phyloP scores from a whole-genome alignment of 2,113 vertebrate genomes.

The Pao palembangensis region DNA sequence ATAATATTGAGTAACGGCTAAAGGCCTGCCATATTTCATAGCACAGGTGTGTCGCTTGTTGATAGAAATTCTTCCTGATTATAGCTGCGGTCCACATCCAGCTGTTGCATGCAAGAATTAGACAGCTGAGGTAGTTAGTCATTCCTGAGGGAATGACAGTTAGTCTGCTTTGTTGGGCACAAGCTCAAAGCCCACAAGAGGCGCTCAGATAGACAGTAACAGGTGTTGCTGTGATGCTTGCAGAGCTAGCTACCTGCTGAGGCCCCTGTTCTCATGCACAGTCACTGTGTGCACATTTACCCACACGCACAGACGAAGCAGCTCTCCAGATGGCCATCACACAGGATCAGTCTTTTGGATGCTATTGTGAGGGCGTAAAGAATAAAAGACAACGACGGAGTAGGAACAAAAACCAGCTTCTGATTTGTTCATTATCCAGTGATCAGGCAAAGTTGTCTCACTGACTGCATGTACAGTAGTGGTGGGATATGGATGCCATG shows the following conservation, averaged over 20 bases:
- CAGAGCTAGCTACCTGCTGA: conserved; percentile 43
- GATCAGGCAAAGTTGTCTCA: conserved; percentile 57
- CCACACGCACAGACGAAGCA: conserved; percentile 5
- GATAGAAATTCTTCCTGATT: conserved; percentile 50
- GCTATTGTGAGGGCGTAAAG: conserved; percentile 46
- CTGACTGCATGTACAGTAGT: conserved; percentile 43
- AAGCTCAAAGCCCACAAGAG: conserved; percentile 45
- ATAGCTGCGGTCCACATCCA: conserved; percentile 40
- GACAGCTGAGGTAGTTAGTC: conserved; percentile 61
- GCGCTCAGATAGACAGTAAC: conserved; percentile 40
- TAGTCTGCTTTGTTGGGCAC: conserved; percentile 40
- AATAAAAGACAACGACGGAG: conserved; percentile 22
- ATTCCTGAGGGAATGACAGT: conserved; percentile 51
- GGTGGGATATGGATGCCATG: conserved; percentile 60
- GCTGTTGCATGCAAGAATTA: conserved; percentile 48
- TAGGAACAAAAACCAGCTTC: conserved; percentile 41
- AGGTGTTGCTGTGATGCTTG: conserved; percentile 62
- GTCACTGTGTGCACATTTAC: conserved; percentile 3
- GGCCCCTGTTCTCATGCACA: conserved; percentile 13
- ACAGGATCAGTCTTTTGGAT: conserved; percentile 50
- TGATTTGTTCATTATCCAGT: conserved; percentile 58
- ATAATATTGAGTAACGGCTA: neutral
- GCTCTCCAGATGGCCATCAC: conserved; percentile 65
- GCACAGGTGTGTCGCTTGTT: conserved; percentile 40
- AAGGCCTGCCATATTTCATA: conserved; percentile 13